Evolutionary conservation across 2,113 vertebrate genomes (phyloP).

Genomic region (Dissostichus mawsoni): DNA sequence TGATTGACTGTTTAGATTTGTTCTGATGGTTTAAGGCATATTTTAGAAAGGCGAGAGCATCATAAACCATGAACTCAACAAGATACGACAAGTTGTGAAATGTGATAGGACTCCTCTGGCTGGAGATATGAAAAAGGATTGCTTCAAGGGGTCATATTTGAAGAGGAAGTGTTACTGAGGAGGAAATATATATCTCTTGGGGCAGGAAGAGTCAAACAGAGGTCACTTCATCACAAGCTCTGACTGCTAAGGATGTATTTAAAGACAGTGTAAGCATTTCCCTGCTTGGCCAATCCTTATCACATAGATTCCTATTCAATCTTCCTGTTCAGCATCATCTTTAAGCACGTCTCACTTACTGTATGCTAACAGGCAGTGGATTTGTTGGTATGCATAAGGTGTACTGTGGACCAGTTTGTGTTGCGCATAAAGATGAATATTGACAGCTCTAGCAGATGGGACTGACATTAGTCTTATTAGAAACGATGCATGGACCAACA

Average conservation of each 20-base stretch:
- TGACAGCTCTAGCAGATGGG: slow-evolving; percentile 56
- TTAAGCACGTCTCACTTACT: not conserved
- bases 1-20: not conserved
- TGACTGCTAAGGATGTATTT: not conserved
- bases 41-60: not conserved
- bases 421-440: slow-evolving; percentile 53
- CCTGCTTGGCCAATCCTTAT: not conserved
- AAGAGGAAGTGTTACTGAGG: slow-evolving; percentile 32
- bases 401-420: slow-evolving; percentile 18
- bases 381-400: slow-evolving; percentile 39
- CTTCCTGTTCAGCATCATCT: not conserved
- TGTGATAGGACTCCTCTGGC: not conserved
- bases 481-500: slow-evolving; percentile 38
- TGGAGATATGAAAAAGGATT: slow-evolving; percentile 18
- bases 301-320: not conserved
- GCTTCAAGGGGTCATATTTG: slow-evolving; percentile 15
- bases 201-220: slow-evolving; percentile 18
- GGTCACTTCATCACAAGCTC: slow-evolving; percentile 1
- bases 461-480: slow-evolving; percentile 45
- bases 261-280: slow-evolving; percentile 22
- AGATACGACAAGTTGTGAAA: not conserved
- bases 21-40: not conserved
- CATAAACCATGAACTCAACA: not conserved
- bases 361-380: not conserved
- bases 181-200: slow-evolving; percentile 10